Evolutionary conservation across 2,113 vertebrate species (phyloP).

Genomic region (Rhinoptilus africanus): DNA sequence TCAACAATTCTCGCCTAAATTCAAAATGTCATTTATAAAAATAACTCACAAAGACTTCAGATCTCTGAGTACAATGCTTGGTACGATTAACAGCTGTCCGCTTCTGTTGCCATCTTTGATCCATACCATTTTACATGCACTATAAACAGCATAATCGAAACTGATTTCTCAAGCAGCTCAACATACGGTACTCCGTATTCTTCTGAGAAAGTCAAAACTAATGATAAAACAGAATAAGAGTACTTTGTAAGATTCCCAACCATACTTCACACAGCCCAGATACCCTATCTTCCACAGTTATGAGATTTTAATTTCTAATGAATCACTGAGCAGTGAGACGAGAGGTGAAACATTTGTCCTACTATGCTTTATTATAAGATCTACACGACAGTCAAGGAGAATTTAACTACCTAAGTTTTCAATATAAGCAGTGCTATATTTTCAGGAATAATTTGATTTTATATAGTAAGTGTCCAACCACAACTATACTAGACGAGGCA

Average conservation of each 20-base stretch:
- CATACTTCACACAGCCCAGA: neutral
- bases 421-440: neutral
- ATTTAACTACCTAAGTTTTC: neutral
- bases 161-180: conserved; percentile 45
- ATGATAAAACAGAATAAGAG: conserved; percentile 53
- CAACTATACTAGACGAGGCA: neutral
- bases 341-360: neutral
- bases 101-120: conserved; percentile 52
- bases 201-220: conserved; percentile 56
- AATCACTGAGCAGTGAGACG: neutral
- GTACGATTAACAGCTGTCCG: conserved; percentile 45
- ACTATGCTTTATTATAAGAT: neutral
- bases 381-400: neutral
- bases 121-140: conserved; percentile 50
- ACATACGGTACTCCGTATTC: neutral
- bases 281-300: neutral
- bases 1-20: conserved; percentile 36
- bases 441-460: neutral
- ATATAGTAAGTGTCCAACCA: neutral
- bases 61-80: conserved; percentile 40
- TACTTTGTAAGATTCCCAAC: conserved; percentile 39
- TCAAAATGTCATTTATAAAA: conserved; percentile 57
- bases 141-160: conserved; percentile 52
- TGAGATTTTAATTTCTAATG: neutral
- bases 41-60: conserved; percentile 64